Base-by-base conservation (phyloP, 1,140 invertebrate genomes). In the Akabosia matsudoensis region DNA sequence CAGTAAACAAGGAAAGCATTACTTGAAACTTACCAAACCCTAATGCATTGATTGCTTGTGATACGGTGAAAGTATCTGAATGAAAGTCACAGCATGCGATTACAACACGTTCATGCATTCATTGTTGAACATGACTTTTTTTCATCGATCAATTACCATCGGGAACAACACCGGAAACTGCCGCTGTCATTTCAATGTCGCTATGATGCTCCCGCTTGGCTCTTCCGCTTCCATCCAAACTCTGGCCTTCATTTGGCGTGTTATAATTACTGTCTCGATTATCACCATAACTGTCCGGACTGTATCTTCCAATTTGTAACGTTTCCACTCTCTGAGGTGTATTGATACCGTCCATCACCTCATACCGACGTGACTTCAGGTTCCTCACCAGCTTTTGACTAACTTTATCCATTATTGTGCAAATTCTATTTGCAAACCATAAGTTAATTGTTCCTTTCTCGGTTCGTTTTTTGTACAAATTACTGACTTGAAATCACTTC, bases 21-120 rank as follows among this genome's bases (percentile, higher is more conserved):
- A 97, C 90, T 90, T 97, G 96, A 85, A 97, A 97, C 87, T 92
- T 94, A 26, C 96, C 96, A 88, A 98, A 98, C 4, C 96, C 96
- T 76, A 97, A 88, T 0, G 92, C 90, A 87, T 97, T 97, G n/a
- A 98, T 94, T 70, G 95, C 95, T 85, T 97, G 93, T 80, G 94
- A 93, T 0, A 97, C 92, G 34, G 95, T 97, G 83, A 92, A 97
- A n/a, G 93, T 94, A 86, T 96, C 95, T 94, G 84, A 77, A 78
- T 70, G 31, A 70, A 26, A 33, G n/a, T n/a, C 24, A 70, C 7
- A 4, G n/a, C 54, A 56, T 56, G n/a, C 24, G 7, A 10, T 56
- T 14, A 70, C n/a, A n/a, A n/a, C n/a, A 22, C n/a, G 28, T 10
- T 64, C n/a, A 22, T 28, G 4, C 7, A 64, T 64, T 64, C 56